Percentiles rank a stretch among this genome's conserved stretches.
phyloP scores from a whole-genome alignment of 2,888 invertebrate genomes.

The Calameuta filiformis region DNA sequence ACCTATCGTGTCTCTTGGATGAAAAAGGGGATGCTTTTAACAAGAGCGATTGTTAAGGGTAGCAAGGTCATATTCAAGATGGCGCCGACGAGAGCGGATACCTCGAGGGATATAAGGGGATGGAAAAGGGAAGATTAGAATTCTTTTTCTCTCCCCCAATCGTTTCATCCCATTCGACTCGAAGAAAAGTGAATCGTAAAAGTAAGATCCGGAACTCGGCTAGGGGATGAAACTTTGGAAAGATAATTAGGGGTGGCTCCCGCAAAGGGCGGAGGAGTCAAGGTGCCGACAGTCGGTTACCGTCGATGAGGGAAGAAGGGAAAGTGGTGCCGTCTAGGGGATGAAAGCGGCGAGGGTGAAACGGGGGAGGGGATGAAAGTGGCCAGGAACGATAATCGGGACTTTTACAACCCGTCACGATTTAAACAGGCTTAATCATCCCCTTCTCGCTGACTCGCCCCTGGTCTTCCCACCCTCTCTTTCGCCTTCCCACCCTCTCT shows the following conservation, averaged over 20 bases:
- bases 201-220: not conserved
- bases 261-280: conserved; percentile 14
- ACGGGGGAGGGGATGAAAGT: not conserved
- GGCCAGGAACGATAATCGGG: conserved; percentile 15
- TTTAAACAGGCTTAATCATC: conserved; percentile 8
- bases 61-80: not conserved
- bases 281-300: conserved; percentile 17
- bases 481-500: no score
- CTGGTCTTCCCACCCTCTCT: not conserved
- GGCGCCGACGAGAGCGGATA: not conserved
- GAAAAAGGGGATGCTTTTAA: not conserved
- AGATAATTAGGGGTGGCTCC: conserved; percentile 24
- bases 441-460: not conserved
- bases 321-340: not conserved
- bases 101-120: not conserved
- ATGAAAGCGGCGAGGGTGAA: not conserved
- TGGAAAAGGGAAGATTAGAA: not conserved
- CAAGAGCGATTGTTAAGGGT: not conserved
- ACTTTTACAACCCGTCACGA: conserved; percentile 9
- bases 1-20: not conserved
- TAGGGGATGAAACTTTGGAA: conserved; percentile 16
- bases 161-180: not conserved
- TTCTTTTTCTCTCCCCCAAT: not conserved
- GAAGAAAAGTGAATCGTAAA: not conserved
- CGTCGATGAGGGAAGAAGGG: conserved; percentile 9